These are phyloP conservation scores for Drosophila varians DNA, from an alignment of 1,140 invertebrate species.

Conservation along the genomic window DNA sequence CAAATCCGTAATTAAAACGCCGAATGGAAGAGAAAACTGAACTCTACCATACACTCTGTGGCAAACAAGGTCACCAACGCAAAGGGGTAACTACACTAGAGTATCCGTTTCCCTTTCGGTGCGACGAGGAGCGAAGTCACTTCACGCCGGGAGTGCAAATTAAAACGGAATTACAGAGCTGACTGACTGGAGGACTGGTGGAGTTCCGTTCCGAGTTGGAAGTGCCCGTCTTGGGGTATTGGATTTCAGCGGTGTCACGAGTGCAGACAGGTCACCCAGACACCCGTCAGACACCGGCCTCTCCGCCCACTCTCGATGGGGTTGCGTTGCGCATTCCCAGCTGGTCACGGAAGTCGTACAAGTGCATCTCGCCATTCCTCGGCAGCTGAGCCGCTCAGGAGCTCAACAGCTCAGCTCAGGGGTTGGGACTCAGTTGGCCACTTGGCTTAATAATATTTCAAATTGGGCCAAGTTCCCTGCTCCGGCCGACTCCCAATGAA, in stretches of 20 bases:
- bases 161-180: slow-evolving; percentile 71
- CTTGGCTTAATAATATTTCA: slow-evolving; percentile 69
- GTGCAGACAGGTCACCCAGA: slow-evolving; percentile 47
- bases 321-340: slow-evolving; percentile 11
- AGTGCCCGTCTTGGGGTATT: slow-evolving; percentile 27
- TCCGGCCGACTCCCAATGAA: slow-evolving; percentile 35
- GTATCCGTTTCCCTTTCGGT: slow-evolving; percentile 52
- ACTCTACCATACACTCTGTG: slow-evolving; percentile 47
- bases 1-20: slow-evolving; percentile 68
- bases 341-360: slow-evolving; percentile 42
- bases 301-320: neutral
- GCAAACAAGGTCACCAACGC: slow-evolving; percentile 42
- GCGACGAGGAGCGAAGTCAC: slow-evolving; percentile 22
- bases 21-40: slow-evolving; percentile 25
- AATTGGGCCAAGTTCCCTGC: slow-evolving; percentile 54
- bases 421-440: slow-evolving; percentile 32
- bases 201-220: slow-evolving; percentile 10
- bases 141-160: slow-evolving; percentile 65
- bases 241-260: slow-evolving; percentile 50
- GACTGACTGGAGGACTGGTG: slow-evolving; percentile 44
- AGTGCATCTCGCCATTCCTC: slow-evolving; percentile 38
- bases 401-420: slow-evolving; percentile 3
- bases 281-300: slow-evolving; percentile 39
- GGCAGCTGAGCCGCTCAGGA: slow-evolving; percentile 29
- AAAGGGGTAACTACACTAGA: slow-evolving; percentile 12